Percentiles rank a stretch among this genome's conserved stretches.
phyloP scores from a whole-genome alignment of 2,797 vertebrate genomes.

The Pipistrellus pipistrellus region DNA sequence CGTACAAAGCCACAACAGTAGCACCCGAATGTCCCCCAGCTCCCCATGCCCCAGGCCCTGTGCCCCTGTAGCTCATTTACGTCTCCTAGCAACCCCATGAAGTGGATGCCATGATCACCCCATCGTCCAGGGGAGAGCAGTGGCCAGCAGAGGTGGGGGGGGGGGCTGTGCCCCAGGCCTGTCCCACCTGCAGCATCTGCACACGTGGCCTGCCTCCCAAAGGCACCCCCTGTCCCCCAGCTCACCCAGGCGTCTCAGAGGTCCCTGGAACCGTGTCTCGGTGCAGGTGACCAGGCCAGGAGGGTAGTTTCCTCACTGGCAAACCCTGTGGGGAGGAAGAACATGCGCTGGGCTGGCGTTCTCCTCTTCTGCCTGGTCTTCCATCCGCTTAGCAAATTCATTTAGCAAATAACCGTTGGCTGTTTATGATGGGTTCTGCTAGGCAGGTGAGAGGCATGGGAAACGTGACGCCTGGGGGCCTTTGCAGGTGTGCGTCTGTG shows the following conservation, averaged over 20 bases:
- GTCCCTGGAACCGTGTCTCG: neutral
- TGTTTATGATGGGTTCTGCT: neutral
- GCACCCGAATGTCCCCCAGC: neutral
- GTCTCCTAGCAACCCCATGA: neutral
- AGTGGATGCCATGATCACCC: neutral
- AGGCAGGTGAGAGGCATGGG: neutral
- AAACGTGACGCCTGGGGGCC: neutral
- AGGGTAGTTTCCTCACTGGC: neutral
- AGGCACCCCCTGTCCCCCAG: neutral
- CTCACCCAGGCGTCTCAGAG: neutral
- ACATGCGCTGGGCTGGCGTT: neutral
- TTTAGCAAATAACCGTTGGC: neutral
- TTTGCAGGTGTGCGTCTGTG: neutral
- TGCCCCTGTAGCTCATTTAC: neutral
- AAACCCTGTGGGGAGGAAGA: neutral
- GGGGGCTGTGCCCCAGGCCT: neutral
- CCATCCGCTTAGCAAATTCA: neutral
- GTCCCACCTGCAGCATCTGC: neutral
- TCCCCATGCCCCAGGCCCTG: neutral
- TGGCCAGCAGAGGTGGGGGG: neutral
- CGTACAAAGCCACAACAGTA: too few species aligned
- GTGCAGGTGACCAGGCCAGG: neutral
- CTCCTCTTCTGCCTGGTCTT: neutral
- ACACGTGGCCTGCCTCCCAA: neutral
- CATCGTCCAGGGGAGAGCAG: neutral